Evolutionary conservation across 2,888 invertebrate species (phyloP).

Genomic region (Epiblema foenella): DNA sequence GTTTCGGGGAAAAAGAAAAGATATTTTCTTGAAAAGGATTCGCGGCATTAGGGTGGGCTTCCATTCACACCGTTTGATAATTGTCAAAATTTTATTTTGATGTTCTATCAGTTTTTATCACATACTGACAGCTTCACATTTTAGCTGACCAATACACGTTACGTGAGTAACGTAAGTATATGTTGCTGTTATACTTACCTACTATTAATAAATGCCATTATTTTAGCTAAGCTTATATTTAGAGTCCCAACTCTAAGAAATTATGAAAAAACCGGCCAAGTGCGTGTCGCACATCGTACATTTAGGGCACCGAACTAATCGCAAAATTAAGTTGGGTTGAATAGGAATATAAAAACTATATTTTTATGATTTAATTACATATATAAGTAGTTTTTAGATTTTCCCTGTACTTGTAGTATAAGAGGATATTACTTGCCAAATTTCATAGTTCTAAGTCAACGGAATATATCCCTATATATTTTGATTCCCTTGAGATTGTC

Average conservation of each 20-base stretch:
- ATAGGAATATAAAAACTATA: too few species aligned
- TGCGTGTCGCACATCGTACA: too few species aligned
- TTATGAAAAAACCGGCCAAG: neutral
- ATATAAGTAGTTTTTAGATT: too few species aligned
- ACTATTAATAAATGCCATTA: too few species aligned
- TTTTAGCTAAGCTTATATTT: neutral
- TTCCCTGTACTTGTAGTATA: too few species aligned
- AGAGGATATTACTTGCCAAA: too few species aligned
- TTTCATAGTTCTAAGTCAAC: too few species aligned
- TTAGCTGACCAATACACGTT: neutral
- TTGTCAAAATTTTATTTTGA: neutral
- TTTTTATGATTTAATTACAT: too few species aligned
- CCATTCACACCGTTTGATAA: conserved; percentile 61
- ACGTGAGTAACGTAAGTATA: neutral
- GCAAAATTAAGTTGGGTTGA: too few species aligned
- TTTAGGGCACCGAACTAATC: too few species aligned
- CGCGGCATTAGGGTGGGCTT: conserved; percentile 65
- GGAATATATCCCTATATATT: too few species aligned
- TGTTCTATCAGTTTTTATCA: neutral
- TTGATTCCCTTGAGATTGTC: too few species aligned
- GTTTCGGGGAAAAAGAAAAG: conserved; percentile 76
- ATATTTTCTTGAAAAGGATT: conserved; percentile 79
- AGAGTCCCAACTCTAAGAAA: neutral
- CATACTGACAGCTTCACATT: neutral
- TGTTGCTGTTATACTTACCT: neutral